Conservation (phyloP, 1,140 invertebrate species). For the Ridgeia piscesae region DNA sequence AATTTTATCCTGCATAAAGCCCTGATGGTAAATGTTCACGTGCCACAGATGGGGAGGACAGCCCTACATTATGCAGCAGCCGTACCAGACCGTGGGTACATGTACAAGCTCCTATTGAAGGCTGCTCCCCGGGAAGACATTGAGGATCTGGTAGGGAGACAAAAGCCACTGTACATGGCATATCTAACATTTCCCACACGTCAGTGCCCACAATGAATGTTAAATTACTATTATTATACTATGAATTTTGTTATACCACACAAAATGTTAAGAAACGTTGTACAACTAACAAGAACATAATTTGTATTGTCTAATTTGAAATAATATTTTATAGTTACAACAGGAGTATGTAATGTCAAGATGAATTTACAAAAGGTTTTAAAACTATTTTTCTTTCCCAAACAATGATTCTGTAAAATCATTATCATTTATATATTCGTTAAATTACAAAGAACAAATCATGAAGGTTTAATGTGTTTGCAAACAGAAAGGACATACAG, state of each 20-base stretch:
- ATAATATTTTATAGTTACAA: neutral
- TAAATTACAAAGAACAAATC: neutral
- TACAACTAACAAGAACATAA: neutral
- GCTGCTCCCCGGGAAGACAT: neutral
- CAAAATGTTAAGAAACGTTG: too few species aligned
- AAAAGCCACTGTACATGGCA: neutral
- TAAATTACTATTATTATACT: neutral
- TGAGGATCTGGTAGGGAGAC: conserved; percentile 11
- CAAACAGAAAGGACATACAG: neutral
- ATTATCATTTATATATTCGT: neutral
- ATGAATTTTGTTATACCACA: neutral
- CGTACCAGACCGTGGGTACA: neutral
- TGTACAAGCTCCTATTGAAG: neutral
- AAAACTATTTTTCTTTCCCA: too few species aligned
- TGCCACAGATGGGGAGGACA: conserved; percentile 13
- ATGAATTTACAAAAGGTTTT: too few species aligned
- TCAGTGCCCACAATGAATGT: neutral
- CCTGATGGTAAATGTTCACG: too few species aligned
- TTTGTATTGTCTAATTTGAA: neutral
- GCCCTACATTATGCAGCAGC: conserved; percentile 18
- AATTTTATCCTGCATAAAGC: too few species aligned
- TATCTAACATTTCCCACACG: too few species aligned
- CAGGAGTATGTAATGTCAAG: neutral
- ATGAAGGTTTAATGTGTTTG: neutral
- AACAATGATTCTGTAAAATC: too few species aligned